A percentile compares a stretch with the other conserved stretches of the same genome.
These are phyloP conservation scores for Ichneumon xanthorius DNA, from an alignment of 2,888 invertebrate species.

Conservation along the genomic window DNA sequence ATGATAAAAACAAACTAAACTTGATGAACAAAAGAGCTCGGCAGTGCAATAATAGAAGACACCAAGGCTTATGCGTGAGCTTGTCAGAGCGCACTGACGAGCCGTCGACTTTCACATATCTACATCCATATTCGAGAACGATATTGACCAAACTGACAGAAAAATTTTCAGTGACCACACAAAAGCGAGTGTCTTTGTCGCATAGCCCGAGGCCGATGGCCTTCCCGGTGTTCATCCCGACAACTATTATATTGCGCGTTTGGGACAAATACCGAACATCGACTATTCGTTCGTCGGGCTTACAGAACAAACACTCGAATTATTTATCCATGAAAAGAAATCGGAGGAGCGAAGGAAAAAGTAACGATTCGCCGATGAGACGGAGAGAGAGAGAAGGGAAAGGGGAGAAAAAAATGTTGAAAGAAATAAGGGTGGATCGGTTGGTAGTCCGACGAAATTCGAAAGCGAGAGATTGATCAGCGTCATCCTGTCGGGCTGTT, in stretches of 20 bases:
- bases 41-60: not conserved
- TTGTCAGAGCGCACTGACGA: conserved; percentile 4
- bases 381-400: conserved; percentile 17
- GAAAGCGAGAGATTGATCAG: conserved; percentile 81
- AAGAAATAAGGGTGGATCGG: conserved; percentile 70
- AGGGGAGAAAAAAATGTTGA: conserved; percentile 52
- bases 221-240: conserved; percentile 20
- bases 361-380: conserved; percentile 23
- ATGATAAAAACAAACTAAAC: not conserved
- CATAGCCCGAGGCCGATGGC: conserved; percentile 32
- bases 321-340: conserved; percentile 47
- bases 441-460: conserved; percentile 71
- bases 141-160: conserved; percentile 14
- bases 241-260: not conserved
- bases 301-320: conserved; percentile 34
- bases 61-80: not conserved
- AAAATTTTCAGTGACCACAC: conserved; percentile 11
- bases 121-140: not conserved
- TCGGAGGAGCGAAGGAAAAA: conserved; percentile 58
- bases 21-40: not conserved
- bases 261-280: not conserved
- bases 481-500: conserved; percentile 79
- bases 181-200: conserved; percentile 16
- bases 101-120: conserved; percentile 39
- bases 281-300: not conserved